Percentiles rank a stretch among this genome's conserved stretches.
Evolutionary conservation across 2,797 vertebrate genomes (phyloP).

Genomic region (Lacerta viridis): DNA sequence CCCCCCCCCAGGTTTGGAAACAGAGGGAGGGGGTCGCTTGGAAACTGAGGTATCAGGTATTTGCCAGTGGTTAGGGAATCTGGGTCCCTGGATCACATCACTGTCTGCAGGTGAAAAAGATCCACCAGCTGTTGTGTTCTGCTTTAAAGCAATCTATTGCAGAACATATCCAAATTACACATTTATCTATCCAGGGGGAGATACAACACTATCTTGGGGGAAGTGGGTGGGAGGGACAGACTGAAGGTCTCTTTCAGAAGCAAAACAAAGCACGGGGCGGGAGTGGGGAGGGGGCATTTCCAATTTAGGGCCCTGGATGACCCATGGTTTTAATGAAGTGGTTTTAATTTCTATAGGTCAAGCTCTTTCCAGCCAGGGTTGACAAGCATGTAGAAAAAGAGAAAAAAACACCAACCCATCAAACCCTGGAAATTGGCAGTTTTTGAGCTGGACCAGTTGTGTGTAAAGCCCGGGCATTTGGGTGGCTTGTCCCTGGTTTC

Average conservation of each 20-base stretch:
- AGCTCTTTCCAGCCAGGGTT: not conserved
- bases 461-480: not conserved
- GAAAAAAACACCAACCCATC: not conserved
- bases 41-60: not conserved
- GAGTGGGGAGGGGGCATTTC: too few relatives aligned
- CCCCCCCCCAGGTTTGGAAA: not conserved
- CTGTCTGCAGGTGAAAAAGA: not conserved
- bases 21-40: not conserved
- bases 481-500: not conserved
- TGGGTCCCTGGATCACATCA: not conserved
- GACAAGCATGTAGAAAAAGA: not conserved
- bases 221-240: too few relatives aligned
- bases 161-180: not conserved
- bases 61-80: not conserved
- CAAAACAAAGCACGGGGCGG: too few relatives aligned
- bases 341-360: not conserved
- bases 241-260: too few relatives aligned
- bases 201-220: too few relatives aligned
- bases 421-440: too few relatives aligned
- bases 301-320: not conserved
- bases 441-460: not conserved
- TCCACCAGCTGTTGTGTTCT: not conserved
- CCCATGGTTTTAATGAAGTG: not conserved
- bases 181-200: too few relatives aligned
- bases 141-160: not conserved